Evolutionary conservation across 2,888 invertebrate genomes (phyloP), one percentile per base, ranked within the genome.

Genomic region (Galerucella nymphaeae): DNA sequence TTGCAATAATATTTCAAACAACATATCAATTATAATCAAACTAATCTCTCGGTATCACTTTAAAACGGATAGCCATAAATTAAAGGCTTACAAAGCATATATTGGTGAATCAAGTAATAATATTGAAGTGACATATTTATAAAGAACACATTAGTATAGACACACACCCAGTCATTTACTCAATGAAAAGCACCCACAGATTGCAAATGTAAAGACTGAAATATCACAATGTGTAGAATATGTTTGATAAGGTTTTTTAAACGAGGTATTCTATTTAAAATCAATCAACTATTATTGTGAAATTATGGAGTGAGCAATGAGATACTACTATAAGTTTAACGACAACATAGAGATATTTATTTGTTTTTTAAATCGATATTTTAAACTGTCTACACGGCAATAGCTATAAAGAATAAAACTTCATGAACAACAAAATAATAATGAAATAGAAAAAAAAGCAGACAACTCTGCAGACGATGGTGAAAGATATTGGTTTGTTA

Each of bases 401-500:
- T 23, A 23, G n/a, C n/a, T n/a, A n/a, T n/a, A 9, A 53, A 9
- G 18, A 16, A 18, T 53, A 16, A 18, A 16, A 16, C 18, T 53
- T 53, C 18, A 53, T 50, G n/a, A 50, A 16, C 16, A 53, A 53
- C 13, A 53, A 9, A 16, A 16, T 53, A 53, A 53, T 18, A 53
- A 53, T 48, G n/a, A 55, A 67, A 67, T 70, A 14, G 58, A 59
- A 55, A 23, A 57, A 67, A 61, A 67, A 38, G 61, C 67, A 79
- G 79, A 80, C 78, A 73, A 70, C 77, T 76, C 75, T 76, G 78
- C 75, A 78, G 78, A 78, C 80, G 75, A 62, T 77, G 67, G 70
- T 77, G 66, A 68, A 79, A 79, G 79, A 80, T 82, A 83, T 82
- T 81, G 82, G 78, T 78, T 81, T 81, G 79, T 82, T 82, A 83